Base-by-base conservation (phyloP, 2,113 vertebrate species). In the Leucoraja erinaceus region DNA sequence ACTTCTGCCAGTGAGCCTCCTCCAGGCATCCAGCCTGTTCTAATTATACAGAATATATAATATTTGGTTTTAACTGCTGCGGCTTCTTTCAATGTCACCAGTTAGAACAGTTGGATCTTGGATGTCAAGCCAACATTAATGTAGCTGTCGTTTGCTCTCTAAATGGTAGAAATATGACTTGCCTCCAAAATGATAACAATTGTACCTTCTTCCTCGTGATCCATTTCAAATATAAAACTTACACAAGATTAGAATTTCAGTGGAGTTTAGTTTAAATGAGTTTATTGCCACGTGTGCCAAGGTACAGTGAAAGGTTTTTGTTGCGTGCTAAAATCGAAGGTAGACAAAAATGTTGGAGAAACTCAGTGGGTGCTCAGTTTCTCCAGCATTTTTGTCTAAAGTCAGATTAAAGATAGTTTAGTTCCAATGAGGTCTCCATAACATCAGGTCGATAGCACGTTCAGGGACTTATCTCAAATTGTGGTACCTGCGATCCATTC, bases 21-120 rank as follows among this genome's bases (percentile, higher is more conserved):
- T 72, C 66, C 66, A 91, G 38, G 5, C 33, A 74, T 70, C 33
- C 90, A 31, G 59, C 83, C n/a, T 66, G 16, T 88, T n/a, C 28
- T 28, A 7, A 0, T 66, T 31, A 9, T 63, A 88, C n/a, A n/a
- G 28, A 88, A 88, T 88, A 88, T 88, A 47, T 47, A 47, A 47
- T 47, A 11, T 31, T 88, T 63, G n/a, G n/a, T 31, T 88, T 88
- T 63, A 66, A 63, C 28, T 61, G 0, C n/a, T 14, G 11, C 8
- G n/a, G n/a, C 83, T 88, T 88, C 83, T 63, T 63, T 63, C n/a
- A 66, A 5, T 88, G 59, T 63, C 83, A 31, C 83, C 59, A 88
- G 83, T 88, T 63, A 63, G 10, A 88, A 61, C 28, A 31, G 12
- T 31, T 12, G 31, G 25, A 63, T 14, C 61, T 63, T 88, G 83